phyloP scores from a whole-genome alignment of 2,888 invertebrate species.

The Zootermopsis nevadensis region DNA sequence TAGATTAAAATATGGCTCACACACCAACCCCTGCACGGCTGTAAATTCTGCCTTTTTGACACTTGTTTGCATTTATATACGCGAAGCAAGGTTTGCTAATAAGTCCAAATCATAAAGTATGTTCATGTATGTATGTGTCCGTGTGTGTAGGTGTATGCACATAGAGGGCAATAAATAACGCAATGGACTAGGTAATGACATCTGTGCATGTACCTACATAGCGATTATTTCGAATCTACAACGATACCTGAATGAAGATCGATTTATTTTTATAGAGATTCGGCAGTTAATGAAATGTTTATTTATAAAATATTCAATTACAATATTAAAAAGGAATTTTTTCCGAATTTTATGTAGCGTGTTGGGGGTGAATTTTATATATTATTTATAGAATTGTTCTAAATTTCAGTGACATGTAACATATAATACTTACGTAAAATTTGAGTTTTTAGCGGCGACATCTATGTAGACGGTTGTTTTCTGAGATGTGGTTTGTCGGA shows the following conservation, averaged over 20 bases:
- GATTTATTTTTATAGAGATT: not conserved
- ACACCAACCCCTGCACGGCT: slow-evolving; percentile 24
- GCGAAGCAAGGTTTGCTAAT: slow-evolving; percentile 31
- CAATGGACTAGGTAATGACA: not conserved
- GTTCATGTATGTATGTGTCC: not conserved
- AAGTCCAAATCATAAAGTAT: slow-evolving; percentile 40
- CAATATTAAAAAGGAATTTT: not conserved
- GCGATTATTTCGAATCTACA: not conserved
- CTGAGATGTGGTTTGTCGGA: too few species aligned
- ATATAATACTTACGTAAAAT: too few species aligned
- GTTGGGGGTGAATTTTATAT: not conserved
- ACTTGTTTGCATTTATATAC: slow-evolving; percentile 40
- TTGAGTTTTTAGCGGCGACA: too few species aligned
- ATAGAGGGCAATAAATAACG: not conserved
- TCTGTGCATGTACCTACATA: not conserved
- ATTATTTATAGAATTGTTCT: too few species aligned
- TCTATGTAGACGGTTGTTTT: too few species aligned
- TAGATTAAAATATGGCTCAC: slow-evolving; percentile 31
- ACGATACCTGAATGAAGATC: not conserved
- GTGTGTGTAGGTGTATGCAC: not conserved
- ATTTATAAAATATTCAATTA: not conserved
- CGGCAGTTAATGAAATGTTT: not conserved
- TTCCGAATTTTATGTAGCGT: not conserved
- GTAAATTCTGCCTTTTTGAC: slow-evolving; percentile 39
- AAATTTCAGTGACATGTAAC: too few species aligned